A percentile compares a stretch with the other conserved stretches of the same genome.
phyloP scores from a whole-genome alignment of 2,797 vertebrate genomes.

The Nannoperca obscura region DNA sequence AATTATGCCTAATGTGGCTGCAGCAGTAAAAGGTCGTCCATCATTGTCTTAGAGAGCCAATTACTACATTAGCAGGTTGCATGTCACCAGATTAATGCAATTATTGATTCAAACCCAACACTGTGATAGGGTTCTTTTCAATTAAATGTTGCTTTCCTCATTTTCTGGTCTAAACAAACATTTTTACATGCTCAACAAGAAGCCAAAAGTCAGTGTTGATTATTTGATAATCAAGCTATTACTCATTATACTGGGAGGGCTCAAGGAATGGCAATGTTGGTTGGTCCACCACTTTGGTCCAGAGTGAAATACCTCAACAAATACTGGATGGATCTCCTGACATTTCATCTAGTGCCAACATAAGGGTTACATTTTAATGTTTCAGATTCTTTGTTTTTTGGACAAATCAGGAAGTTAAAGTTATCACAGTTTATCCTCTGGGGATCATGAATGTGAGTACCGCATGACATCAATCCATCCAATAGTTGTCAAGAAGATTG shows the following conservation, averaged over 20 bases:
- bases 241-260: not conserved
- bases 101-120: conserved; percentile 49
- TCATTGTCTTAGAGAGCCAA: conserved; percentile 53
- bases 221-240: not conserved
- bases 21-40: conserved; percentile 51
- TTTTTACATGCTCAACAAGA: not conserved
- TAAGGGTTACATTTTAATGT: too few relatives aligned
- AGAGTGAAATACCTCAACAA: not conserved
- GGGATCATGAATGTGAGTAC: too few relatives aligned
- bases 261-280: not conserved
- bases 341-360: too few relatives aligned
- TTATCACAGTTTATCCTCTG: too few relatives aligned
- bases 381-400: too few relatives aligned
- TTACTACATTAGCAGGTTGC: conserved; percentile 57
- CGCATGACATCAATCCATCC: too few relatives aligned
- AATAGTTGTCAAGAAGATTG: too few relatives aligned
- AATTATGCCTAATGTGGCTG: conserved; percentile 40
- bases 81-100: conserved; percentile 50
- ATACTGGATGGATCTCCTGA: not conserved
- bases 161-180: conserved; percentile 8
- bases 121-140: conserved; percentile 11
- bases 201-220: not conserved
- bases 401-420: too few relatives aligned
- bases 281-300: not conserved
- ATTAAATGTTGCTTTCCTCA: not conserved